phyloP scores from a whole-genome alignment of 1,140 invertebrate genomes.

The Teleopsis dalmanni region DNA sequence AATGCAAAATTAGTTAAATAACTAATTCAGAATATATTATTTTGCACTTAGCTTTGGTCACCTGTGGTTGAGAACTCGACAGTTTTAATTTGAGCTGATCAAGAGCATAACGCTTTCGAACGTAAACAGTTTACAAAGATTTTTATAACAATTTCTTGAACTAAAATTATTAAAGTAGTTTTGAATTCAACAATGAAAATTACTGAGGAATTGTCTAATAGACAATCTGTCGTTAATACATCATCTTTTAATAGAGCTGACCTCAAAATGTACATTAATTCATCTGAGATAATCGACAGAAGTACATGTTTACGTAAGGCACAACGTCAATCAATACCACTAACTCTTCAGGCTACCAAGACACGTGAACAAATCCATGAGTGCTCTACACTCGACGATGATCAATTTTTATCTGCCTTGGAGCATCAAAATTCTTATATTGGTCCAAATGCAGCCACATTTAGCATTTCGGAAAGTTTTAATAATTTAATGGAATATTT shows the following conservation, averaged over 20 bases:
- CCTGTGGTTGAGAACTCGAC: too few relatives aligned
- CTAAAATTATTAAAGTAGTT: too few relatives aligned
- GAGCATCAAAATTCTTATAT: slow-evolving; percentile 32
- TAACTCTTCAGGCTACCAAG: slow-evolving; percentile 27
- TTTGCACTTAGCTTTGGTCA: too few relatives aligned
- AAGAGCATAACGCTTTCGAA: too few relatives aligned
- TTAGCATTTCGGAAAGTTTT: slow-evolving; percentile 29
- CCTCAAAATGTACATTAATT: slow-evolving; percentile 22
- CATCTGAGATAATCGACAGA: slow-evolving; percentile 29
- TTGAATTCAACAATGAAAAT: too few relatives aligned
- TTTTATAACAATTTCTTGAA: too few relatives aligned
- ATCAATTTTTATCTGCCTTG: slow-evolving; percentile 27
- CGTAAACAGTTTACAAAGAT: too few relatives aligned
- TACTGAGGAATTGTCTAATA: too few relatives aligned
- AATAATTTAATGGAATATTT: slow-evolving; percentile 40
- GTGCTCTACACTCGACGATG: slow-evolving; percentile 27
- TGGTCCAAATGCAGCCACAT: slow-evolving; percentile 15
- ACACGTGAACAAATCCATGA: slow-evolving; percentile 36
- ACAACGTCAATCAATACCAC: slow-evolving; percentile 11
- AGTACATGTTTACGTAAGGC: slow-evolving; percentile 20
- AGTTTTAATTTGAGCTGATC: too few relatives aligned
- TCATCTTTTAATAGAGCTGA: slow-evolving; percentile 27
- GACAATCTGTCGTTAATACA: slow-evolving; percentile 28
- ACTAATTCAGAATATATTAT: too few relatives aligned
- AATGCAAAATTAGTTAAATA: too few relatives aligned